Evolutionary conservation across 2,888 invertebrate genomes (phyloP), one percentile per base, ranked within the genome.

Genomic region (Galeruca laticollis): DNA sequence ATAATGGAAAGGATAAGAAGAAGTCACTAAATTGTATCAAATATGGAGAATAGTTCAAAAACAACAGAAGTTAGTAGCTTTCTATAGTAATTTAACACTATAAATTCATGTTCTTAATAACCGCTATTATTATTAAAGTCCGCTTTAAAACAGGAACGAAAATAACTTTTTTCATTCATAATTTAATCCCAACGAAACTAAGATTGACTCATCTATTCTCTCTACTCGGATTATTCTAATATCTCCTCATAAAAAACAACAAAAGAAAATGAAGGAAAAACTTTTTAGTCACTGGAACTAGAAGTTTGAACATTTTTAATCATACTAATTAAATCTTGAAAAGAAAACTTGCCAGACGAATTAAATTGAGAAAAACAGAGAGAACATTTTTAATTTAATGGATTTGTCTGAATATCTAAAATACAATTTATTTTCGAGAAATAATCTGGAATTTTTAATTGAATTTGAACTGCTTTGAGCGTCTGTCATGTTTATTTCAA

Each of bases 401-500:
- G 61, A 77, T 75, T 77, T 66, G 59, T 60, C 51, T 37, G 66
- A 60, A 59, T 66, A 66, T 66, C 66, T 74, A 77, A 75, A 76
- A 75, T 74, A 76, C 77, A 77, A 78, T 79, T 79, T 78, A 78
- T 79, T 77, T 80, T 77, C 76, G 74, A 71, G 75, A 76, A 79
- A 77, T 77, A 78, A 79, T 78, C 75, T 75, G 76, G 77, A 78
- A 79, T 80, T 80, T 81, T 80, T 83, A 82, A 82, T 83, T 82
- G 82, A 80, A 82, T 82, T 81, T 78, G 77, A 81, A 79, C 76
- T 76, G 75, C 77, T 81, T 78, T 79, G 81, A 81, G 82, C 81
- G 80, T 78, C 81, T 80, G 80, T 80, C 80, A 82, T 82, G 83
- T 83, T 83, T 84, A 83, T 83, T 82, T 82, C 81, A 81, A 82